A percentile compares a stretch with the other conserved stretches of the same genome.
Evolutionary conservation across 2,888 invertebrate genomes (phyloP).

Genomic region (Microplitis manilae): DNA sequence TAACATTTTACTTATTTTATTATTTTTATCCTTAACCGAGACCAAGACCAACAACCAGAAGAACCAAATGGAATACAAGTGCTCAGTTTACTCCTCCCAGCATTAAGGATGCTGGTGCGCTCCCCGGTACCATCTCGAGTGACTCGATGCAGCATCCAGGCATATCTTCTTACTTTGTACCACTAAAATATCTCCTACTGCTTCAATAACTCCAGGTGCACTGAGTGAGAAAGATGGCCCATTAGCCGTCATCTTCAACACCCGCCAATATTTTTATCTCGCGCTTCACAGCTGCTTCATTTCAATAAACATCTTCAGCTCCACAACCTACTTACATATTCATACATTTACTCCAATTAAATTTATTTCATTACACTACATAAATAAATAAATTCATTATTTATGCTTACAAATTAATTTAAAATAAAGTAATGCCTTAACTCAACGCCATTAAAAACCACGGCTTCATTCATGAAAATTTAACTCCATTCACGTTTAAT

Average conservation of each 20-base stretch:
- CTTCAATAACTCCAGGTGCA: slow-evolving; percentile 17
- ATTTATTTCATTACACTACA: too few relatives aligned
- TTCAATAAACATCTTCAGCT: background rate
- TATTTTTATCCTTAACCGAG: slow-evolving; percentile 19
- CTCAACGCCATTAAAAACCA: slow-evolving; percentile 59
- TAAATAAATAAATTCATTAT: too few relatives aligned
- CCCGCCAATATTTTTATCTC: slow-evolving; percentile 46
- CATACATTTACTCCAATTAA: background rate
- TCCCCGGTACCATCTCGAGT: too few relatives aligned
- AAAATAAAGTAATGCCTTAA: background rate
- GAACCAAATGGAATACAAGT: background rate
- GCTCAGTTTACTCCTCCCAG: background rate
- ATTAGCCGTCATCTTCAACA: slow-evolving; percentile 49
- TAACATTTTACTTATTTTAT: slow-evolving; percentile 23
- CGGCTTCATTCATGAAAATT: slow-evolving; percentile 70
- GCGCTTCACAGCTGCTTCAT: slow-evolving; percentile 10
- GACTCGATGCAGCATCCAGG: too few relatives aligned
- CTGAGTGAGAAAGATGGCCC: slow-evolving; percentile 45
- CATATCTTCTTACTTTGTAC: too few relatives aligned
- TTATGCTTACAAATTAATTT: background rate
- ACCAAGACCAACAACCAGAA: slow-evolving; percentile 2
- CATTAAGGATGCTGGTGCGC: too few relatives aligned
- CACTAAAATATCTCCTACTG: slow-evolving; percentile 17
- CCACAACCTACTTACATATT: background rate
- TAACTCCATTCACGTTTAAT: slow-evolving; percentile 61